phyloP scores from a whole-genome alignment of 2,797 vertebrate species.

The Ibycter americanus region DNA sequence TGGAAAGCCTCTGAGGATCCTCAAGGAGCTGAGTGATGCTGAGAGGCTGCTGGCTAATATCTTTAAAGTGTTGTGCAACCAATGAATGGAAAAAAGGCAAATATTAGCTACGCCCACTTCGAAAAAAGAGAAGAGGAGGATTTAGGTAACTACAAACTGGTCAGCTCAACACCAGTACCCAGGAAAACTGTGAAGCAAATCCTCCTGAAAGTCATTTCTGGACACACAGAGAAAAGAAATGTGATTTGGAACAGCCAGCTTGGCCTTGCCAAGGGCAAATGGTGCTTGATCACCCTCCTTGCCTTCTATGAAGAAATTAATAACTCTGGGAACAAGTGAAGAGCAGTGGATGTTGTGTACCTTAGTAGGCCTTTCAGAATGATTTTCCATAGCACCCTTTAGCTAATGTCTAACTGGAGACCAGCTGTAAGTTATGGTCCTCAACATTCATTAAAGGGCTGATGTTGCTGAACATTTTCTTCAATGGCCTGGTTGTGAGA shows the following conservation, averaged over 20 bases:
- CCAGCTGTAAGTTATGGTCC: not conserved
- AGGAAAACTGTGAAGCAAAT: not conserved
- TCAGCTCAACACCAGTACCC: not conserved
- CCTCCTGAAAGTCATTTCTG: not conserved
- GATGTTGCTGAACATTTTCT: not conserved
- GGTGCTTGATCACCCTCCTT: not conserved
- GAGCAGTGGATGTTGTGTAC: not conserved
- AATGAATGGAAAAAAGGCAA: not conserved
- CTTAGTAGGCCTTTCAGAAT: not conserved
- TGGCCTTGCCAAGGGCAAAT: not conserved
- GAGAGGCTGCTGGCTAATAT: not conserved
- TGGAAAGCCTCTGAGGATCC: not conserved
- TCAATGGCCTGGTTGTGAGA: not conserved
- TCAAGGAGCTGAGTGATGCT: not conserved
- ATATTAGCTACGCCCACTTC: accelerated
- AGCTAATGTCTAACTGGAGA: not conserved
- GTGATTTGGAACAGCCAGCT: not conserved
- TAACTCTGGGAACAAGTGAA: not conserved
- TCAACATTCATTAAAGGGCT: not conserved
- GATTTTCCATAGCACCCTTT: not conserved
- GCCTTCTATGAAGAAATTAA: not conserved
- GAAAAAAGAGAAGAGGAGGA: not conserved
- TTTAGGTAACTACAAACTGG: not conserved
- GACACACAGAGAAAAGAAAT: not conserved
- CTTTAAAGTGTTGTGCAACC: not conserved